Base-by-base conservation (phyloP, 2,888 invertebrate species). In the Mythimna albipuncta region DNA sequence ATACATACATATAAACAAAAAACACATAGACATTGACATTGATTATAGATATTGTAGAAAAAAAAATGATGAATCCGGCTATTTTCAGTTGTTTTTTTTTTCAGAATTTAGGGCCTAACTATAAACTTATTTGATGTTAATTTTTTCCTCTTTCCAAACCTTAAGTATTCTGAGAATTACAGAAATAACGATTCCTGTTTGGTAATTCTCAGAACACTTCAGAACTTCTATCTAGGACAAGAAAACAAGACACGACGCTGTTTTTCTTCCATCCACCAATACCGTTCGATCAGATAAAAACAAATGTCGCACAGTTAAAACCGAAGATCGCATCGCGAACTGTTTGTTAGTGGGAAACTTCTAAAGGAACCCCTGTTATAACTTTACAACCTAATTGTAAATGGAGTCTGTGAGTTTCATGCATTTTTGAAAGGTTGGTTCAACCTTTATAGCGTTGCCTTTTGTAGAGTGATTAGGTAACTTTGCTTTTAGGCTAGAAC, bases 211-310 rank as follows among this genome's bases (percentile, higher is more conserved):
- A 21, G 69, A 75, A 63, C 16, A 41, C 58, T 26, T n/a, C 26
- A 50, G 41, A 55, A 55, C 41, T n/a, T 7, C 3, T 44, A 65
- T 69, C 61, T 62, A 59, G 54, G 44, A 35, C 41, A 68, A 62
- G 47, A 77, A 57, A 77, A 79, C 58, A 81, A 72, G 3, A 64
- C 63, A 44, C 55, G 55, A 65, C 64, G 21, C 10, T 69, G 55
- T 64, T 82, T 77, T 82, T 54, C 68, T 63, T 58, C 55, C 38
- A 61, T 61, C 77, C n/a, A 59, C 38, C 32, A 44, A 44, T 59
- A 64, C 38, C 38, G 50, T 38, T 59, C 50, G 64, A 76, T 81
- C 71, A 55, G 79, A 79, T 76, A 79, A 61, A 66, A 66, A 61
- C 47, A 41, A 77, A 61, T 62, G 81, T 63, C 73, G 32, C 47